A percentile compares a stretch with the other conserved stretches of the same genome.
These are phyloP conservation scores for Colletes collaris DNA, from an alignment of 2,888 invertebrate species.

Conservation along the genomic window DNA sequence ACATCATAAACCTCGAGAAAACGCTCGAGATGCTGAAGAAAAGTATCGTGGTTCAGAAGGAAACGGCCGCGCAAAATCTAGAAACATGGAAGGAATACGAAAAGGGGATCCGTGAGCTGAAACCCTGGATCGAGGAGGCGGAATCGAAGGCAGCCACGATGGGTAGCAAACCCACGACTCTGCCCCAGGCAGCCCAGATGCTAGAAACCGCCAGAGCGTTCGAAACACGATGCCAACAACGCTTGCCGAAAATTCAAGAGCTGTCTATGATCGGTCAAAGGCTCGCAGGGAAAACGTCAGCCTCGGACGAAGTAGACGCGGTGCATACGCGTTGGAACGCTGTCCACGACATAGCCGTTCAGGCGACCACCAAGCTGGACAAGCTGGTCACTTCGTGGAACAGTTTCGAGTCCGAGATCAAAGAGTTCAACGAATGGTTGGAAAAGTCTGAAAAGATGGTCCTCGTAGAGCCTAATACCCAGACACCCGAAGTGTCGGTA, in stretches of 20 bases:
- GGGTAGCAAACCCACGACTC: slow-evolving; percentile 89
- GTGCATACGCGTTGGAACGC: slow-evolving; percentile 93
- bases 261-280: slow-evolving; percentile 90
- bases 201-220: slow-evolving; percentile 89
- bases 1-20: slow-evolving; percentile 90
- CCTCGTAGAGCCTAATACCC: slow-evolving; percentile 86
- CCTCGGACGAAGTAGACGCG: slow-evolving; percentile 93
- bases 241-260: slow-evolving; percentile 89
- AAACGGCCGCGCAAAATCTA: slow-evolving; percentile 90
- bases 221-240: slow-evolving; percentile 90
- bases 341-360: slow-evolving; percentile 91
- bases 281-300: slow-evolving; percentile 89
- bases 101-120: slow-evolving; percentile 90
- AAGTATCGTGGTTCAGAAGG: slow-evolving; percentile 90
- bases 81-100: slow-evolving; percentile 94
- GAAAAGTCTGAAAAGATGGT: slow-evolving; percentile 87
- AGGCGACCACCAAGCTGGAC: slow-evolving; percentile 91
- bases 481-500: slow-evolving; percentile 89
- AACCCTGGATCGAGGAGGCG: slow-evolving; percentile 94
- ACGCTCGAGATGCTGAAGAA: slow-evolving; percentile 90
- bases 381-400: slow-evolving; percentile 92
- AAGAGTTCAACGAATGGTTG: slow-evolving; percentile 91
- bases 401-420: slow-evolving; percentile 90
- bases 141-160: slow-evolving; percentile 91
- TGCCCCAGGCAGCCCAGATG: slow-evolving; percentile 92